Base-by-base conservation (phyloP, 2,888 invertebrate genomes). In the Parnassius smintheus region DNA sequence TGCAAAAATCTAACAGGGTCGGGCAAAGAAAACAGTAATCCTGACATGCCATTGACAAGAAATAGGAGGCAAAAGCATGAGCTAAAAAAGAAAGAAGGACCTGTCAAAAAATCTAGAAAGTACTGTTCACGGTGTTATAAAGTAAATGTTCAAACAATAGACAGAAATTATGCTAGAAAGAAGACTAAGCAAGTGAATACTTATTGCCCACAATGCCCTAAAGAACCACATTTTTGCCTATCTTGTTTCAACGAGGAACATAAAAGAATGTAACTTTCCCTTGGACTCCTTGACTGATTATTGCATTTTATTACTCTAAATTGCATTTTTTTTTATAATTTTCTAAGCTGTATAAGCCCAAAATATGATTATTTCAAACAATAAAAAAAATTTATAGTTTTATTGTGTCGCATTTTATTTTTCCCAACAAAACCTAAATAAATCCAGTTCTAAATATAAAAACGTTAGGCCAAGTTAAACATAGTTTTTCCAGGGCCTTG, bases 221-320 rank as follows among this genome's bases (percentile, higher is more conserved):
- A 64, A 66, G 54, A 70, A 56, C 66, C 66, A 46, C 63, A 69
- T 67, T 70, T 66, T 53, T 71, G 71, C 53, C 64, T 68, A 66
- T 48, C 45, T 18, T 72, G 72, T 61, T 72, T 69, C 54, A 68
- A 69, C 59, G 56, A 64, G 44, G 52, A 56, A 61, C 68, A 68
- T 64, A 64, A 68, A 61, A 66, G 57, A 53, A 57, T 59, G 59
- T 53, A 59, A 50, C 50, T 50, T 50, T 50, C 18, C 4, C 8
- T 50, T 50, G 7, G 2, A 1, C 18, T 50, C 2, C 18, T 1
- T 50, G 10, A 18, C 18, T 18, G 8, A 9, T 7, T 18, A 18
- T 18, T 18, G 18, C 18, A 18, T 1, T 18, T 3, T 7, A 18
- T 50, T 50, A 46, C 12, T 46, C 46, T 46, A 46, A 46, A 46